Evolutionary conservation across 2,888 invertebrate genomes (phyloP).

Genomic region (Lysandra bellargus): DNA sequence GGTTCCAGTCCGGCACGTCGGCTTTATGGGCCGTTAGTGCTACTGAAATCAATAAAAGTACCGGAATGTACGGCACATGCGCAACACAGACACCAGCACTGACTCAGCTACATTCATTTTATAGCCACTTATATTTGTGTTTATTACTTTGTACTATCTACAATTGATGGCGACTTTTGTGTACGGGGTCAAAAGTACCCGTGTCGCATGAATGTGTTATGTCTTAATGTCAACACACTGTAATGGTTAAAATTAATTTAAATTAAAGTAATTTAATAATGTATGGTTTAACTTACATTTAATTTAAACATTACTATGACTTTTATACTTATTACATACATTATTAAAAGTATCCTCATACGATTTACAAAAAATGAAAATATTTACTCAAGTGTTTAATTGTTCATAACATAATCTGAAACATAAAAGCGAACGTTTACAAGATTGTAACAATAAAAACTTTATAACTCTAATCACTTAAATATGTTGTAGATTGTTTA

Average conservation of each 20-base stretch:
- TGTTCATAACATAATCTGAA: neutral
- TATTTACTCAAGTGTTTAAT: neutral
- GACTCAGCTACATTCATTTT: slow-evolving; percentile 79
- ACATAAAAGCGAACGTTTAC: slow-evolving; percentile 22
- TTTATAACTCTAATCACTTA: slow-evolving; percentile 12
- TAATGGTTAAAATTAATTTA: neutral
- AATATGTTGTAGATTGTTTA: neutral
- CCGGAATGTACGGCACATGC: slow-evolving; percentile 81
- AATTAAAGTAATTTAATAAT: neutral
- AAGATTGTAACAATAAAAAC: neutral
- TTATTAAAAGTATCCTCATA: too few relatives aligned
- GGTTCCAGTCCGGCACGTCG: slow-evolving; percentile 75
- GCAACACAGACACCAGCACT: slow-evolving; percentile 65
- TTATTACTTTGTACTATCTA: slow-evolving; percentile 76
- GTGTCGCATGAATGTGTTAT: slow-evolving; percentile 51
- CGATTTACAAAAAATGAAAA: neutral
- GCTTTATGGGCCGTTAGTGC: slow-evolving; percentile 82
- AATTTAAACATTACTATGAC: neutral
- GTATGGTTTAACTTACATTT: neutral
- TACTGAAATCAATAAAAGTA: slow-evolving; percentile 87
- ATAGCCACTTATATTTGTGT: slow-evolving; percentile 80
- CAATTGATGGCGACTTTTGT: slow-evolving; percentile 70
- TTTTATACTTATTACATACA: too few relatives aligned
- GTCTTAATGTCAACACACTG: slow-evolving; percentile 41
- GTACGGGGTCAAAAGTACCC: slow-evolving; percentile 58